These are phyloP conservation scores for Nemurella pictetii DNA, from an alignment of 2,888 invertebrate species.

Conservation along the genomic window DNA sequence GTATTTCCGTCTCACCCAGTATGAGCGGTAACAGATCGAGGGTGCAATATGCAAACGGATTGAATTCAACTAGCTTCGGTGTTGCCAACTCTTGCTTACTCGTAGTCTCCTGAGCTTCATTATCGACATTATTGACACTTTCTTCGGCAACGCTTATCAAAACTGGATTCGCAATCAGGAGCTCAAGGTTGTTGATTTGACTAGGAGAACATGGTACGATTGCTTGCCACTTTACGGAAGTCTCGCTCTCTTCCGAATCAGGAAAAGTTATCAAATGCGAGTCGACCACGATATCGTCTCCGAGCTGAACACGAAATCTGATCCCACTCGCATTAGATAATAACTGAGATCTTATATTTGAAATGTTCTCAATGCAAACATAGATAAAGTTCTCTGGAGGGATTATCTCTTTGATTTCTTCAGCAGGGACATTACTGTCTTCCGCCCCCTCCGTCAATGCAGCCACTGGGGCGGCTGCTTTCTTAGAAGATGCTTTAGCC, in stretches of 20 bases:
- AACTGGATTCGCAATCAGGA: neutral
- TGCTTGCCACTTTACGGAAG: neutral
- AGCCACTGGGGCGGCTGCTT: neutral
- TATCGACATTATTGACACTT: neutral
- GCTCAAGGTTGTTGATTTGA: neutral
- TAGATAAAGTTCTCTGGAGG: neutral
- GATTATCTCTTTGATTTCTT: neutral
- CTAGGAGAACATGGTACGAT: neutral
- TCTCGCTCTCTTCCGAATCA: neutral
- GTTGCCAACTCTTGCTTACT: neutral
- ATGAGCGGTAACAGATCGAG: neutral
- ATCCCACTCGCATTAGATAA: neutral
- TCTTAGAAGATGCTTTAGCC: neutral
- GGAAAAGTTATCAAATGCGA: neutral
- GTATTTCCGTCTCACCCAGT: neutral
- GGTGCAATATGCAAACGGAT: neutral
- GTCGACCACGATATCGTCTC: neutral
- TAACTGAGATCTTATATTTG: neutral
- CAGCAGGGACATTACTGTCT: no score
- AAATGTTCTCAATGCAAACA: neutral
- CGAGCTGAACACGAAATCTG: no score
- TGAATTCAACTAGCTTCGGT: neutral
- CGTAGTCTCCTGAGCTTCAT: neutral
- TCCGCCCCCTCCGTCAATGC: no score
- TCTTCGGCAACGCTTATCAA: neutral